A percentile compares a stretch with the other conserved stretches of the same genome.
Conservation (phyloP, 1,140 invertebrate genomes). For the Heliconius hewitsoni region DNA sequence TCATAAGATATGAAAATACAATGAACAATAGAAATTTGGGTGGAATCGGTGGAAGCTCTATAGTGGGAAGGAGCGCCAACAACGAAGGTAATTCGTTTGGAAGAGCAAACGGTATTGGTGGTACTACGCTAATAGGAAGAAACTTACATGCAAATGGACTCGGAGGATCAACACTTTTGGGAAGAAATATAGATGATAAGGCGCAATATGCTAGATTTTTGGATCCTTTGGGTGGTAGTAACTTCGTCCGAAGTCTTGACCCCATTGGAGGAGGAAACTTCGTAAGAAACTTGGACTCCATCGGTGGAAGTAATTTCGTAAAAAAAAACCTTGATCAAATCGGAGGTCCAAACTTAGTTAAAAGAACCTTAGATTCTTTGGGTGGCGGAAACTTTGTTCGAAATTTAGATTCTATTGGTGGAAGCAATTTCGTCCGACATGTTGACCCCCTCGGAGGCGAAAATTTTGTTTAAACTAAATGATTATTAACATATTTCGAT, state of each 20-base stretch:
- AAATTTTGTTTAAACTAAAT: constrained; percentile 61
- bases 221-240: constrained; percentile 73
- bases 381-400: constrained; percentile 64
- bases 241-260: constrained; percentile 72
- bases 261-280: constrained; percentile 72
- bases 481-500: constrained; percentile 1
- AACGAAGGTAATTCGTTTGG: constrained; percentile 34
- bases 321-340: constrained; percentile 79
- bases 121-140: constrained; percentile 44
- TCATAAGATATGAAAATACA: constrained; percentile 58
- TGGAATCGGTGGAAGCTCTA: constrained; percentile 50
- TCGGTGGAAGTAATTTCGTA: constrained; percentile 73
- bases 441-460: constrained; percentile 36
- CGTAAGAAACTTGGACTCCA: constrained; percentile 66
- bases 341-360: constrained; percentile 76
- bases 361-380: constrained; percentile 72
- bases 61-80: constrained; percentile 55
- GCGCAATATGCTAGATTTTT: constrained; percentile 68
- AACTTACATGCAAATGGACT: constrained; percentile 45
- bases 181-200: constrained; percentile 55
- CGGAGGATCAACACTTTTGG: constrained; percentile 49
- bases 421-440: constrained; percentile 67
- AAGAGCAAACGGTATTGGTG: constrained; percentile 43
- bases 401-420: constrained; percentile 75
- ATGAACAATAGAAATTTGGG: constrained; percentile 53